A percentile compares a stretch with the other conserved stretches of the same genome.
phyloP scores from a whole-genome alignment of 2,888 invertebrate species.

The Neoitamus cyanurus region DNA sequence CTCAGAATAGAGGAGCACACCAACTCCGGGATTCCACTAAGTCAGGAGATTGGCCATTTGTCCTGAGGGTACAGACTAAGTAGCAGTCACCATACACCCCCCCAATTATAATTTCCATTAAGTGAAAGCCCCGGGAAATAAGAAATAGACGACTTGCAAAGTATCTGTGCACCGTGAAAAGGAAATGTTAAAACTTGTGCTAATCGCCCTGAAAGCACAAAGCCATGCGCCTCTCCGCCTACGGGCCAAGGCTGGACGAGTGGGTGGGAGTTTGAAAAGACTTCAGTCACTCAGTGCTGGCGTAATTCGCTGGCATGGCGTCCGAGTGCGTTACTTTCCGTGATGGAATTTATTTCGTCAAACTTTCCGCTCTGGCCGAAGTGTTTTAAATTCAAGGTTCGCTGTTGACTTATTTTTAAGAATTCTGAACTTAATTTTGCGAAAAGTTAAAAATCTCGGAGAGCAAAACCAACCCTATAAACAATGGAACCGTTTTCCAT shows the following conservation, averaged over 20 bases:
- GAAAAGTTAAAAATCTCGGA: constrained; percentile 25
- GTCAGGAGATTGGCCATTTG: neutral
- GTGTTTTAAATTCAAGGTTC: constrained; percentile 9
- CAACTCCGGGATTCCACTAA: neutral
- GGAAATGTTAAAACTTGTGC: neutral
- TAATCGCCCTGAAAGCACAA: neutral
- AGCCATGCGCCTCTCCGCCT: neutral
- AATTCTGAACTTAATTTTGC: constrained; percentile 27
- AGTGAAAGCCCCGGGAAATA: neutral
- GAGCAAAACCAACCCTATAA: constrained; percentile 28
- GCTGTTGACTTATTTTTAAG: neutral
- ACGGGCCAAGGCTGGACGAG: neutral
- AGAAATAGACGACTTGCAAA: neutral
- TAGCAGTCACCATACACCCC: neutral
- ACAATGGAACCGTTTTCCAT: constrained; percentile 29
- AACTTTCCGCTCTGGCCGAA: neutral
- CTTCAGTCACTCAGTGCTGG: neutral
- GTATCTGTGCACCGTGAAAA: neutral
- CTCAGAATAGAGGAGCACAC: neutral
- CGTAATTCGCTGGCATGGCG: neutral
- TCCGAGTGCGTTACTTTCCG: neutral
- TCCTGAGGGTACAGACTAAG: neutral
- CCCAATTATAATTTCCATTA: neutral
- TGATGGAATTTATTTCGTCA: neutral
- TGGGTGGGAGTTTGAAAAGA: neutral